These are phyloP conservation scores for Cryptoblepharus egeriae DNA, from an alignment of 2,797 vertebrate genomes.

Conservation along the genomic window DNA sequence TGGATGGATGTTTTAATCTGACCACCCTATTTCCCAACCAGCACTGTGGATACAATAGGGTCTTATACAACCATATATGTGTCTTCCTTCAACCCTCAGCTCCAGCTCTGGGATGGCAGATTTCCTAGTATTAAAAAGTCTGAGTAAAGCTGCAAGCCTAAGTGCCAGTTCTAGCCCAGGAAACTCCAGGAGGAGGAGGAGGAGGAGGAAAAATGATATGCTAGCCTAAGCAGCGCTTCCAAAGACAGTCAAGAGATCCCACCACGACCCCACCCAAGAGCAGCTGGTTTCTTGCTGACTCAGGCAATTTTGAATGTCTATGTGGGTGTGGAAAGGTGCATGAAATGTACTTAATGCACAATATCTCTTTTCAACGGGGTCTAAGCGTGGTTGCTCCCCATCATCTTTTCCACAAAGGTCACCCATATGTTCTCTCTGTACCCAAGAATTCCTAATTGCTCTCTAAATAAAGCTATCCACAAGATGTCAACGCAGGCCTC, in stretches of 20 bases:
- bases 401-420: background rate
- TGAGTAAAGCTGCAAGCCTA: background rate
- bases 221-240: background rate
- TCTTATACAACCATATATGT: background rate
- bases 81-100: too few relatives aligned
- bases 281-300: conserved; percentile 5
- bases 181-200: background rate
- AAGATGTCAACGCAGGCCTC: background rate
- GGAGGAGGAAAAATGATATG: background rate
- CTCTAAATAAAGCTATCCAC: background rate
- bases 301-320: background rate
- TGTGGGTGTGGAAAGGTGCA: background rate
- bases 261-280: conserved; percentile 1
- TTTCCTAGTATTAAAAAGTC: background rate
- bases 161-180: background rate
- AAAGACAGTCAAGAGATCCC: background rate
- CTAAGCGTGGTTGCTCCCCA: background rate
- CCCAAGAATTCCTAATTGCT: background rate
- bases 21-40: background rate
- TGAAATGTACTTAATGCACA: background rate
- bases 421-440: background rate
- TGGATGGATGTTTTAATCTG: background rate
- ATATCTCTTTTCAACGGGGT: background rate
- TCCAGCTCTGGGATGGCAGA: background rate
- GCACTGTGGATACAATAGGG: background rate